Evolutionary conservation across 2,113 vertebrate species (phyloP), one percentile per base, ranked within the genome.

Genomic region (Cebus imitator): DNA sequence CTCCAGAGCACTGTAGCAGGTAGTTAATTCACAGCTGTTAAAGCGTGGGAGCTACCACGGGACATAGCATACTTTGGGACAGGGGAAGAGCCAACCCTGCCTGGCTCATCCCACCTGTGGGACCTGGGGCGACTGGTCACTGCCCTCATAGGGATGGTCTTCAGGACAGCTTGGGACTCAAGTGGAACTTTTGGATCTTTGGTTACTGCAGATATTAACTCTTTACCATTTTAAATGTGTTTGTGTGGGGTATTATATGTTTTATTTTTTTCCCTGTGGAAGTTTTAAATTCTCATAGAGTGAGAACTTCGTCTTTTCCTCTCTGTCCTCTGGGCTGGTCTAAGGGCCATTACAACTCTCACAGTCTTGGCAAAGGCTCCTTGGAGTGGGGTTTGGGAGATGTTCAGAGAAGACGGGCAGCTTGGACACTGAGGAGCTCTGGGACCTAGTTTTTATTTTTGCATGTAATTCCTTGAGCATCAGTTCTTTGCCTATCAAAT

Each of bases 201-300:
- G 1, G 66, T 76, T 72, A 93, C 40, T 68, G 35, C 8, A 40
- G 50, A 17, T 81, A 66, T 43, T 70, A 87, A 84, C 68, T 35
- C 79, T 94, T 89, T 57, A 30, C 40, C 76, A 40, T 64, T 64
- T 61, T n/a, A 61, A 87, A 84, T 91, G 9, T 48, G 43, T 85
- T 90, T 90, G 72, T 70, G 23, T 66, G 27, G 50, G 48, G 70
- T 11, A 55, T n/a, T 75, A 23, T 72, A 89, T 73, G 48, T 73
- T 92, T 80, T 35, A 27, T 20, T 94, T 81, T 83, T 79, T 43
- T 64, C 78, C 66, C 35, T 88, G 50, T 10, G 95, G 66, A 64
- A 91, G 30, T 81, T 78, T 87, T 85, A 73, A 90, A 80, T 90
- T 92, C 73, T 94, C 68, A 45, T 6, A 52, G 88, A 45, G 82